Percentiles rank a stretch among this genome's conserved stretches.
Conservation (phyloP, 1,140 invertebrate species). For the Ostrea denselamellosa region DNA sequence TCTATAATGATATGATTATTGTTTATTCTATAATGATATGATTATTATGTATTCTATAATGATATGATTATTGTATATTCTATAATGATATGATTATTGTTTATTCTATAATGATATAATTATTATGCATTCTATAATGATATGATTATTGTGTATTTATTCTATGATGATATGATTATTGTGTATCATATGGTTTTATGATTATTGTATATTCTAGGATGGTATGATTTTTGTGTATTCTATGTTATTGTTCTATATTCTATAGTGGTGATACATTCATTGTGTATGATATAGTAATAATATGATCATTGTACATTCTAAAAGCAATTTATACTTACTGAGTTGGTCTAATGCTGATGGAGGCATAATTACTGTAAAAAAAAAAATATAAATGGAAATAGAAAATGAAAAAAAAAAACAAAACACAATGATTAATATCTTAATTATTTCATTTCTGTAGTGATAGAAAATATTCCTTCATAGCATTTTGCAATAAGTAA, state of each 20-base stretch:
- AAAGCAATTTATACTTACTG: constrained; percentile 80
- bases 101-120: not conserved
- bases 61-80: not conserved
- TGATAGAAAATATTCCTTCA: no score
- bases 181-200: not conserved
- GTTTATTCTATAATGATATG: no score
- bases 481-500: no score
- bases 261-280: not conserved
- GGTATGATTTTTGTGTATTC: no score
- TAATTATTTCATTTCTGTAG: no score
- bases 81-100: not conserved
- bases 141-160: not conserved
- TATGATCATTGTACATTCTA: not conserved
- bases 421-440: no score
- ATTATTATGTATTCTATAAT: not conserved
- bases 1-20: not conserved
- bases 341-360: constrained; percentile 95
- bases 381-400: not conserved
- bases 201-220: no score
- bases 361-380: constrained; percentile 94
- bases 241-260: no score
- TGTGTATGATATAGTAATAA: not conserved
- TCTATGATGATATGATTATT: no score
- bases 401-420: no score
- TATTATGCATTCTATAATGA: not conserved